Percentiles rank a stretch among this genome's conserved stretches.
phyloP scores from a whole-genome alignment of 2,888 invertebrate genomes.

The Dastarcus helophoroides region DNA sequence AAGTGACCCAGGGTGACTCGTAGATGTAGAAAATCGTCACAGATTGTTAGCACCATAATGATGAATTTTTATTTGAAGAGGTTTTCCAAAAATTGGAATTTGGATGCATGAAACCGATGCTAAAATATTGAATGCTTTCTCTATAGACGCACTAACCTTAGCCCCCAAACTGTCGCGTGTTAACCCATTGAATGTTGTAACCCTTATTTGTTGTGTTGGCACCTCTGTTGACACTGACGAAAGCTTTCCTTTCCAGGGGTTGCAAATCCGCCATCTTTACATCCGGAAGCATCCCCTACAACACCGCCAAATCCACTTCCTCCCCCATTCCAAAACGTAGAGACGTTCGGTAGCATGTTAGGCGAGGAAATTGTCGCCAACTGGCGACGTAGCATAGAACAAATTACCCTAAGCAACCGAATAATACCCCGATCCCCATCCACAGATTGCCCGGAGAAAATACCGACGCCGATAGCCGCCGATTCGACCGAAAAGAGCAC shows the following conservation, averaged over 20 bases:
- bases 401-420: constrained; percentile 32
- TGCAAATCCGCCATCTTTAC: constrained; percentile 14
- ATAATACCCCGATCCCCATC: constrained; percentile 22
- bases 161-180: not conserved
- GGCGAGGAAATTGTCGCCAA: constrained; percentile 76
- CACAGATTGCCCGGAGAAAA: constrained; percentile 29
- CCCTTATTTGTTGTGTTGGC: not conserved
- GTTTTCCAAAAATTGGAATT: no score
- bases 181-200: not conserved
- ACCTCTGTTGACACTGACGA: not conserved
- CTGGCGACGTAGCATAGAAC: constrained; percentile 61
- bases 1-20: no score
- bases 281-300: constrained; percentile 17
- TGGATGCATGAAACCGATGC: no score
- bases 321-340: constrained; percentile 52
- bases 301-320: constrained; percentile 40
- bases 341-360: constrained; percentile 60
- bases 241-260: constrained; percentile 24
- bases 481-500: constrained; percentile 34
- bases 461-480: constrained; percentile 37
- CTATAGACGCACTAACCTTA: not conserved
- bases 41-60: no score
- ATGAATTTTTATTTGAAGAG: no score
- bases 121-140: no score
- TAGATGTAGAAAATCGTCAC: no score